Evolutionary conservation across 2,888 invertebrate species (phyloP).

Genomic region (Drosophila pegasa): DNA sequence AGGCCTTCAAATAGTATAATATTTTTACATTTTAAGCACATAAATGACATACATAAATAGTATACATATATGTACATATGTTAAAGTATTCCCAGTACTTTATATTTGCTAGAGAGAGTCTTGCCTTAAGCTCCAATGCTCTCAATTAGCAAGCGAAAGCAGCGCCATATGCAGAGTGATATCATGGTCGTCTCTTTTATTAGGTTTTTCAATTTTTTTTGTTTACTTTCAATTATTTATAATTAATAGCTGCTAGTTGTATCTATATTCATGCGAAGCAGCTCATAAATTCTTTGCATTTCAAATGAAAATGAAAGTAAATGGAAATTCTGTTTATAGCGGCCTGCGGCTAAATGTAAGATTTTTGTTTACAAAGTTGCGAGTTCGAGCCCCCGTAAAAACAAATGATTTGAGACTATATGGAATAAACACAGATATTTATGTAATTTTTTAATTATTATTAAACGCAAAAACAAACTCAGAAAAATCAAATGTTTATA

Average conservation of each 20-base stretch:
- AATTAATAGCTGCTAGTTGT: background rate
- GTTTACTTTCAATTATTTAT: background rate
- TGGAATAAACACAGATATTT: background rate
- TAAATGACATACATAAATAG: too few relatives aligned
- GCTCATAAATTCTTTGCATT: background rate
- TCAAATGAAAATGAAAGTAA: background rate
- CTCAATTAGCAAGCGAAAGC: background rate
- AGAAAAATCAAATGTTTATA: too few relatives aligned
- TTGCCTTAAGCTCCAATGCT: too few relatives aligned
- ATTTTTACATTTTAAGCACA: too few relatives aligned
- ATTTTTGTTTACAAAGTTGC: background rate
- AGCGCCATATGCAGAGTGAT: background rate
- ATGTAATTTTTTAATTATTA: background rate
- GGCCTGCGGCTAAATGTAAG: background rate
- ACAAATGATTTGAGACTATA: background rate
- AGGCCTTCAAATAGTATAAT: too few relatives aligned
- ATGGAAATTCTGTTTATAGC: background rate
- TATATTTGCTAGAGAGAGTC: too few relatives aligned
- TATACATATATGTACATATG: background rate
- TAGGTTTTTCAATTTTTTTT: background rate
- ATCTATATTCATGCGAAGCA: background rate
- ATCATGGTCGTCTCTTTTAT: background rate
- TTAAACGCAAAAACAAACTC: too few relatives aligned
- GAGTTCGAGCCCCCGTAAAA: constrained; percentile 66
- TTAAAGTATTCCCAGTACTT: background rate